phyloP scores from a whole-genome alignment of 2,888 invertebrate species.

The Reticulitermes lucifugus region DNA sequence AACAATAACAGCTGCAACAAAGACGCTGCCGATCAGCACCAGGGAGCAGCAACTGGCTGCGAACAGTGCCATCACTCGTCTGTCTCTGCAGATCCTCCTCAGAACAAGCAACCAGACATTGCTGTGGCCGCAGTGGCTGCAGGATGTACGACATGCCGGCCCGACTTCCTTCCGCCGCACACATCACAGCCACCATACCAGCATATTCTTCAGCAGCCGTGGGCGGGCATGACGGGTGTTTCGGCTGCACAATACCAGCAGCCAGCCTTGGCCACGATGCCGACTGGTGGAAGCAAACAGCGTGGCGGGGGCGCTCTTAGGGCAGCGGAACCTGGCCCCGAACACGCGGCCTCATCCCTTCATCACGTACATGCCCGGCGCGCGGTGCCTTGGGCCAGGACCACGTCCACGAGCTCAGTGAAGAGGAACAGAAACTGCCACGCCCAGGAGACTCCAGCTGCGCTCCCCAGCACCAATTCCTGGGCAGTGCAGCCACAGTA shows the following conservation, averaged over 20 bases:
- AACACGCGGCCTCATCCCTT: slow-evolving; percentile 56
- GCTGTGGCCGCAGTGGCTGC: slow-evolving; percentile 49
- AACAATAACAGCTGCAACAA: slow-evolving; percentile 38
- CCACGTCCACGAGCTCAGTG: slow-evolving; percentile 40
- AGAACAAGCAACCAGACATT: slow-evolving; percentile 44
- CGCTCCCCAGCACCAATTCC: slow-evolving; percentile 51
- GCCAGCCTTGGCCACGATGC: slow-evolving; percentile 45
- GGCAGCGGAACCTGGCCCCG: slow-evolving; percentile 56
- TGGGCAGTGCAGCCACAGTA: slow-evolving; percentile 47
- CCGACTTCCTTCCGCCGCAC: slow-evolving; percentile 34
- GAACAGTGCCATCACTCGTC: slow-evolving; percentile 16
- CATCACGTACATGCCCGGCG: slow-evolving; percentile 55
- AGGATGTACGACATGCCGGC: slow-evolving; percentile 34
- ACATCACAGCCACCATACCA: slow-evolving; percentile 43
- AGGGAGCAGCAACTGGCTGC: not conserved
- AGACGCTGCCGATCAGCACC: not conserved
- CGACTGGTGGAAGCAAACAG: slow-evolving; percentile 12
- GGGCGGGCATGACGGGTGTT: slow-evolving; percentile 48
- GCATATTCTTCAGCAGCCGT: slow-evolving; percentile 51
- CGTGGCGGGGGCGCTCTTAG: slow-evolving; percentile 45
- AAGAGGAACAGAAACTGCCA: slow-evolving; percentile 46
- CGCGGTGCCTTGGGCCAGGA: slow-evolving; percentile 31
- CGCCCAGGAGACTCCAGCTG: slow-evolving; percentile 56
- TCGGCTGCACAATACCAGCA: slow-evolving; percentile 41
- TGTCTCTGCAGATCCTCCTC: not conserved